These are phyloP conservation scores for Tupiocoris notatus DNA, from an alignment of 2,888 invertebrate genomes.

Conservation along the genomic window DNA sequence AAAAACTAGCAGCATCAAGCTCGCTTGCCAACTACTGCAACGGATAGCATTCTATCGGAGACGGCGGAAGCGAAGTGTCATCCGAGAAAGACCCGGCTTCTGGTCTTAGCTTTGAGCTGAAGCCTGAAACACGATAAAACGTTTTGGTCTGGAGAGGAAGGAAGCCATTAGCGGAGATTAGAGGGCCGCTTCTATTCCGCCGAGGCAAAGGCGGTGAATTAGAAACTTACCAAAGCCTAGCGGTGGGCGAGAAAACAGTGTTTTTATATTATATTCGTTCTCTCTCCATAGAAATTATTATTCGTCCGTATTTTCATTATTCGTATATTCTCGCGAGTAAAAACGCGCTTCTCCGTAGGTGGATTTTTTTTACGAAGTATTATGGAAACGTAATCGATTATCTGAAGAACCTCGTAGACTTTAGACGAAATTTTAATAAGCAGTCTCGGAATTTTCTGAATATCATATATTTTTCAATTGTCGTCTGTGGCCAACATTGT, in stretches of 20 bases:
- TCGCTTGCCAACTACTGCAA: neutral
- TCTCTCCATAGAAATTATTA: too few species aligned
- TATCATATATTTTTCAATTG: too few species aligned
- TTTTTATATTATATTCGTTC: too few species aligned
- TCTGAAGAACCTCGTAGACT: too few species aligned
- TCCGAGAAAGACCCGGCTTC: neutral
- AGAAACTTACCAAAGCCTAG: neutral
- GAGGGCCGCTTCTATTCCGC: neutral
- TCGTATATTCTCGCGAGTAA: too few species aligned
- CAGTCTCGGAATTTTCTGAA: too few species aligned
- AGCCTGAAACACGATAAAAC: conserved; percentile 17
- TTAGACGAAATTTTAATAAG: too few species aligned
- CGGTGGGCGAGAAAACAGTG: neutral
- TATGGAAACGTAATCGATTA: too few species aligned
- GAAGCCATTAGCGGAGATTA: conserved; percentile 34
- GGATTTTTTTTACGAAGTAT: too few species aligned
- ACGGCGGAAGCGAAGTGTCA: conserved; percentile 3
- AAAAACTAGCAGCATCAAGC: neutral
- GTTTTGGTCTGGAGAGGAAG: conserved; percentile 25
- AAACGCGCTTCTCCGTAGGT: too few species aligned
- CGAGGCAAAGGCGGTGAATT: neutral
- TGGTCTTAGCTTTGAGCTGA: neutral
- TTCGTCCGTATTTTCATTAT: too few species aligned
- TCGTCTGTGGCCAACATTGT: too few species aligned
- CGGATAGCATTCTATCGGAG: neutral